phyloP scores from a whole-genome alignment of 2,113 vertebrate species.

The Naja naja region DNA sequence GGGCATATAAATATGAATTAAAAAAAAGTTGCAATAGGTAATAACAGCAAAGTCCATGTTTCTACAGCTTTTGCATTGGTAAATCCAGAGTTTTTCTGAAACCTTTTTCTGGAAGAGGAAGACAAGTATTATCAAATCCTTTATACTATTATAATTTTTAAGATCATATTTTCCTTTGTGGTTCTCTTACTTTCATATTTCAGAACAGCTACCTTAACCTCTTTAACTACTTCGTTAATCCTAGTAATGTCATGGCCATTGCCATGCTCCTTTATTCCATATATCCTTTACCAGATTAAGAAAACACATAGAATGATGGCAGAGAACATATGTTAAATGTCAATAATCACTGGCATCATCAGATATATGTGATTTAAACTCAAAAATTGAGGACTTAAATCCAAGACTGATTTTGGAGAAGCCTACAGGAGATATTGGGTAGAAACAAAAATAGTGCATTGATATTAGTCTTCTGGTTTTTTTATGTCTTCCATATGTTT shows the following conservation, averaged over 20 bases:
- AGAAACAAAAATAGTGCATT: neutral
- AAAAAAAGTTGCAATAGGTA: neutral
- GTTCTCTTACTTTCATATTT: neutral
- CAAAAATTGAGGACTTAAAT: no score
- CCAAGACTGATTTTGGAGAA: no score
- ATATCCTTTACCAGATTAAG: neutral
- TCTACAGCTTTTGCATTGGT: neutral
- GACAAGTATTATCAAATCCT: neutral
- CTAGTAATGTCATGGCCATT: neutral
- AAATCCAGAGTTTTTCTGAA: neutral
- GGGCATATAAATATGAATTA: no score
- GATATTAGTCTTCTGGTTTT: neutral
- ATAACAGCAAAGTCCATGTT: neutral
- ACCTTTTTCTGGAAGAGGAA: neutral
- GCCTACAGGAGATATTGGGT: neutral
- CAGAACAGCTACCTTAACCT: neutral
- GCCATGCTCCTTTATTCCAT: neutral
- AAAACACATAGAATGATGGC: neutral
- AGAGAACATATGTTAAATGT: neutral
- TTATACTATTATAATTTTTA: neutral
- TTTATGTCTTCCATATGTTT: neutral
- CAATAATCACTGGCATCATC: neutral
- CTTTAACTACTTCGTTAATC: neutral
- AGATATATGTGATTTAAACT: no score
- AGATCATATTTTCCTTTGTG: neutral